Base-by-base conservation (phyloP, 2,888 invertebrate genomes). In the Drosophila greeni region DNA sequence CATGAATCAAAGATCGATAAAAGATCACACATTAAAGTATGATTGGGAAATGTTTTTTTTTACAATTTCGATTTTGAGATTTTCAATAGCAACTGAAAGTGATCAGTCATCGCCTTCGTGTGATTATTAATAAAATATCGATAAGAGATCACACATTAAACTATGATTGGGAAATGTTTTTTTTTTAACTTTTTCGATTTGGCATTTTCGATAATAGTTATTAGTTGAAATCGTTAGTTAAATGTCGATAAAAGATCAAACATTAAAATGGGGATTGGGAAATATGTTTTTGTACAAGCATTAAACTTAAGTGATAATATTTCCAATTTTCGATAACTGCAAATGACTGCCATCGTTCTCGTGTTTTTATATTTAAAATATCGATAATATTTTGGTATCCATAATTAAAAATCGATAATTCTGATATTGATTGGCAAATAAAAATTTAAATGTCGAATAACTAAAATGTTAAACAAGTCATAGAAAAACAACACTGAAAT, bases 61-160 rank as follows among this genome's bases (percentile, higher is more conserved):
- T 12, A 18, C 26, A 18, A 12, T 20, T 23, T 26, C 16, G 5
- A 29, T 11, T 4, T 29, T 36, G 9, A 9, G 16, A 20, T 47
- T 47, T 31, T 31, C 29, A 18, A 47, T 31, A 31, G 5, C 29
- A 47, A 31, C 18, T 18, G 29, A 14, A 47, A 47, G 29, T 47
- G 14, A 47, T 47, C 29, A 47, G 45, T 47, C 14, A 26, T 26
- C 36, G 12, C 54, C 54, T 26, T 26, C n/a, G 20, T 8, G 20
- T 11, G 29, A 37, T 60, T 31, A 37, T 18, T 11, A 31, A 37
- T 45, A 23, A 37, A 29, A 29, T 18, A 40, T 14, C 33, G 12
- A 59, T 42, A 59, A 54, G 24, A 16, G 12, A 34, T 20, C 55
- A 26, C 20, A 42, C 58, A n/a, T 58, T 34, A 16, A 18, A 39